Percentiles rank a stretch among this genome's conserved stretches.
Conservation (phyloP, 2,888 invertebrate species). For the Pristionchus fissidentatus region DNA sequence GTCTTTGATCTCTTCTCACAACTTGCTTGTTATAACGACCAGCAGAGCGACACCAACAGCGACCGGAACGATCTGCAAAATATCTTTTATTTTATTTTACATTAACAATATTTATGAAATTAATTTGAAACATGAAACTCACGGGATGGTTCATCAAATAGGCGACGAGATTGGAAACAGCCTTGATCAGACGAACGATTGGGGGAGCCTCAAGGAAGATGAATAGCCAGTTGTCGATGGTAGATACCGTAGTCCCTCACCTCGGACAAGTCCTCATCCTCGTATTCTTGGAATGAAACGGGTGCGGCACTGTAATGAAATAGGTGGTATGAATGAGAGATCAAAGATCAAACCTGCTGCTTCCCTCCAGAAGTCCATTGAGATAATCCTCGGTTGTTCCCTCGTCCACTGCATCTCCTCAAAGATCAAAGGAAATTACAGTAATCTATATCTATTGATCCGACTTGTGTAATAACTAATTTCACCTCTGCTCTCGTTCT, state of each 20-base stretch:
- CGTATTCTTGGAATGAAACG: background rate
- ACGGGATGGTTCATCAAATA: conserved; percentile 23
- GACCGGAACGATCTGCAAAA: background rate
- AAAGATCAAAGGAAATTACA: too few species aligned
- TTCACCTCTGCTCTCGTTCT: background rate
- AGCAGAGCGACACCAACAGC: background rate
- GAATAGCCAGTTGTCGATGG: background rate
- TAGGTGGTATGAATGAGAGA: too few species aligned
- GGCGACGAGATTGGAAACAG: background rate
- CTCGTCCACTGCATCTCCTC: too few species aligned
- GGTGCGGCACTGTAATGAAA: too few species aligned
- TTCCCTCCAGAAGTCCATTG: background rate
- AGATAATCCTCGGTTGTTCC: conserved; percentile 15
- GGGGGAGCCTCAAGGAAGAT: background rate
- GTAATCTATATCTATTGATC: background rate
- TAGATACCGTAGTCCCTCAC: conserved; percentile 20
- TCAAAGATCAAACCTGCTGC: too few species aligned
- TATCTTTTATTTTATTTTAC: background rate
- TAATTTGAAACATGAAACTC: too few species aligned
- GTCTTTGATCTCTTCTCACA: conserved; percentile 20
- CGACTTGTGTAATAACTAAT: background rate
- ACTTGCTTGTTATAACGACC: background rate
- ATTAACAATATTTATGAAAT: background rate
- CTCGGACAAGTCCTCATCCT: background rate
- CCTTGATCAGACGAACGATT: background rate